Evolutionary conservation across 1,140 invertebrate species (phyloP).

Genomic region (Drosophila leontia): DNA sequence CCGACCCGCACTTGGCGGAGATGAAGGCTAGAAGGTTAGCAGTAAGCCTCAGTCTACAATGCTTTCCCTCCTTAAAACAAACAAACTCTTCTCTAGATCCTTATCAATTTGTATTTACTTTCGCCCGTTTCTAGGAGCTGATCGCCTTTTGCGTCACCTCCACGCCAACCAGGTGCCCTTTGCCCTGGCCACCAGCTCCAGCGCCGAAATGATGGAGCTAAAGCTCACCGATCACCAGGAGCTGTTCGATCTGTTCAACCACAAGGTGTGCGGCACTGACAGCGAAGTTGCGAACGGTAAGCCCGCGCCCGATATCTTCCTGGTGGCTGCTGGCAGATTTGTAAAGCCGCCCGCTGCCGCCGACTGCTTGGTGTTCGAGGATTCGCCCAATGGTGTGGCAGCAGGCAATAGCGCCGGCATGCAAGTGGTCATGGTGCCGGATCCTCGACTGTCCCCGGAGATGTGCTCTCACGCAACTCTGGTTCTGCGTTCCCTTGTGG

Average conservation of each 20-base stretch:
- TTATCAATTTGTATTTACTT: conserved; percentile 44
- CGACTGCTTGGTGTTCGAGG: conserved; percentile 96
- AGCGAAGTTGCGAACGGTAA: conserved; percentile 95
- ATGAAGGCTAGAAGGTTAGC: conserved; percentile 86
- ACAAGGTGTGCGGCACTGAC: conserved; percentile 94
- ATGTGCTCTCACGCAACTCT: conserved; percentile 89
- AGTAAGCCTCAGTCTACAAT: conserved; percentile 7
- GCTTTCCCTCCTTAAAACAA: conserved; percentile 1
- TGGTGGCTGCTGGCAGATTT: conserved; percentile 94
- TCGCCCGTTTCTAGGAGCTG: conserved; percentile 89
- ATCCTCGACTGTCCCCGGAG: conserved; percentile 88
- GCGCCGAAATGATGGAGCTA: conserved; percentile 90
- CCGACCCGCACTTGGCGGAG: conserved; percentile 87
- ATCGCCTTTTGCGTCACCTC: conserved; percentile 92
- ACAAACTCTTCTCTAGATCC: background rate
- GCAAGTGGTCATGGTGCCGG: conserved; percentile 96
- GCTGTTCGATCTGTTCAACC: conserved; percentile 91
- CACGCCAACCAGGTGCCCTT: conserved; percentile 92
- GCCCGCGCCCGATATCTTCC: conserved; percentile 96
- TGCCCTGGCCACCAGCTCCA: conserved; percentile 95
- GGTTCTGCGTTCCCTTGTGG: conserved; percentile 90
- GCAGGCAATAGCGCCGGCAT: conserved; percentile 93
- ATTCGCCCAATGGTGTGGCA: conserved; percentile 94
- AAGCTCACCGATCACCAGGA: conserved; percentile 92
- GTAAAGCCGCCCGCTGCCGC: conserved; percentile 89